Conservation (phyloP, 2,888 invertebrate genomes). For the Caenorhabditis sp. region DNA sequence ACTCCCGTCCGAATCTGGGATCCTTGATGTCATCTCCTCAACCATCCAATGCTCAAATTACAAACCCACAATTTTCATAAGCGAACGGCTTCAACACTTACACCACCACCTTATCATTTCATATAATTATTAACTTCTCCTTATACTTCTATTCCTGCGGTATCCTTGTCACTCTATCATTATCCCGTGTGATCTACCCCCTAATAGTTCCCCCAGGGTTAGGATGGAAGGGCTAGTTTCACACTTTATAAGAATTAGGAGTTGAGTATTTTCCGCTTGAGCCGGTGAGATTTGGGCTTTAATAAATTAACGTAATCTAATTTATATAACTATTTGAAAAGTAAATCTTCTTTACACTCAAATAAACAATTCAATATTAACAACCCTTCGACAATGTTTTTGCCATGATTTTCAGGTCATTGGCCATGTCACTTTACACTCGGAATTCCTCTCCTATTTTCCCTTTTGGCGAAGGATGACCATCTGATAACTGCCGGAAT, state of each 20-base stretch:
- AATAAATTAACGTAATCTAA: background rate
- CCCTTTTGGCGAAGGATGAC: slow-evolving; percentile 32
- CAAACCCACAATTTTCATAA: no score
- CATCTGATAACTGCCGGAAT: slow-evolving; percentile 3
- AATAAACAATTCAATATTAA: background rate
- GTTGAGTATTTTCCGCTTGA: background rate
- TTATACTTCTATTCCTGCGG: background rate
- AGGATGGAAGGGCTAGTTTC: slow-evolving; percentile 40
- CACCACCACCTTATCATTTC: no score
- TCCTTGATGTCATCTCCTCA: no score
- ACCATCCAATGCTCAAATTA: no score
- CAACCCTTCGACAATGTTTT: background rate
- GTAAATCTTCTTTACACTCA: background rate
- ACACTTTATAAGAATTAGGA: slow-evolving; percentile 5
- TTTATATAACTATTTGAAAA: background rate
- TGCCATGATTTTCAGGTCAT: slow-evolving; percentile 1
- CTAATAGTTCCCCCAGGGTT: slow-evolving; percentile 26
- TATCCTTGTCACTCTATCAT: slow-evolving; percentile 1
- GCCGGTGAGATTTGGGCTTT: background rate
- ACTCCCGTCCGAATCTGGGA: no score
- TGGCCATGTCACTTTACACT: slow-evolving; percentile 14
- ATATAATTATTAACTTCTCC: background rate
- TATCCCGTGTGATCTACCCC: slow-evolving; percentile 31
- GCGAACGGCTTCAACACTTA: no score
- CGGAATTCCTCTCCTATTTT: slow-evolving; percentile 3